Conservation (phyloP, 2,797 vertebrate species). For the Lithobates sylvaticus region DNA sequence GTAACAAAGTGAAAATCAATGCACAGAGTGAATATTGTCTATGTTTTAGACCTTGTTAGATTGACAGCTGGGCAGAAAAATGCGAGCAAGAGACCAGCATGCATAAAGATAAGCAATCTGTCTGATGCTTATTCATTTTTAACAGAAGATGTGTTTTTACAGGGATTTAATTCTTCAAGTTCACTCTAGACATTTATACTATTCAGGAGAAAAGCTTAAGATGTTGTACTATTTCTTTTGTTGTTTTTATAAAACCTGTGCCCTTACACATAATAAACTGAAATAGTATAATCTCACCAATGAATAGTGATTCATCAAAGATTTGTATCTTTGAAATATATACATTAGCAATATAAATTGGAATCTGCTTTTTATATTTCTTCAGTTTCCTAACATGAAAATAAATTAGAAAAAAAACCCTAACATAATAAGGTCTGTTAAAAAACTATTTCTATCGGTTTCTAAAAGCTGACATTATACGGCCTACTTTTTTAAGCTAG, state of each 20-base stretch:
- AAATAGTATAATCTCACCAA: not conserved
- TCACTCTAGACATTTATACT: not conserved
- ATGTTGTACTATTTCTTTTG: not conserved
- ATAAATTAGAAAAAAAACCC: too few species aligned
- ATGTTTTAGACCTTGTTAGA: not conserved
- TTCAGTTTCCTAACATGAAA: too few species aligned
- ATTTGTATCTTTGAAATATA: too few species aligned
- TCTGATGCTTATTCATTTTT: not conserved
- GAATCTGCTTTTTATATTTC: too few species aligned
- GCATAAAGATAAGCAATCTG: not conserved
- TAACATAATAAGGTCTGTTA: too few species aligned
- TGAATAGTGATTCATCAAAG: not conserved
- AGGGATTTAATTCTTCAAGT: not conserved
- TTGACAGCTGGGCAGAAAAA: not conserved
- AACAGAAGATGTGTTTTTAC: not conserved
- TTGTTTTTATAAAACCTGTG: not conserved
- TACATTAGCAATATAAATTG: too few species aligned
- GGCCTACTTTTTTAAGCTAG: too few species aligned
- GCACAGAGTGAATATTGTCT: not conserved
- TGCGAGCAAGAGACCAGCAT: not conserved
- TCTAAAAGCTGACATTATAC: too few species aligned
- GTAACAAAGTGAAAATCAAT: conserved; percentile 1
- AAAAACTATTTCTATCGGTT: too few species aligned
- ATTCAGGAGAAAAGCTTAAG: not conserved
- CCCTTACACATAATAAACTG: not conserved